Evolutionary conservation across 2,797 vertebrate species (phyloP).

Genomic region (Remorina albescens): DNA sequence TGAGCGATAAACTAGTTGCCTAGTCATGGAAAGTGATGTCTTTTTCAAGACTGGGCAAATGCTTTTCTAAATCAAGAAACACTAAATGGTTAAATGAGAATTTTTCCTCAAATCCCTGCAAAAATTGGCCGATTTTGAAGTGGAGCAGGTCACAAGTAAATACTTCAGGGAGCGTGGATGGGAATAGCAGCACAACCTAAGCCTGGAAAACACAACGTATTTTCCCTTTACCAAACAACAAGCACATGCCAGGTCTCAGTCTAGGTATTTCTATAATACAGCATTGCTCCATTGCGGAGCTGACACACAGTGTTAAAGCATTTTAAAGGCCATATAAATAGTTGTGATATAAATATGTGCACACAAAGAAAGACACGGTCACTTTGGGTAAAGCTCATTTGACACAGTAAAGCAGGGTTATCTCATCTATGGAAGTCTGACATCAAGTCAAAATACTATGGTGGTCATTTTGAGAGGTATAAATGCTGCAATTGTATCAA

Average conservation of each 20-base stretch:
- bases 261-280: conserved; percentile 60
- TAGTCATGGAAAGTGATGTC: background rate
- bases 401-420: conserved; percentile 54
- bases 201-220: conserved; percentile 28
- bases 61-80: no score
- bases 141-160: conserved; percentile 48
- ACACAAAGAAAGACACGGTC: conserved; percentile 44
- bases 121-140: conserved; percentile 9
- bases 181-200: conserved; percentile 67
- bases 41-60: background rate
- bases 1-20: background rate
- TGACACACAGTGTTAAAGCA: conserved; percentile 73
- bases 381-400: conserved; percentile 49
- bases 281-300: conserved; percentile 60
- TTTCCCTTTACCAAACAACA: conserved; percentile 1
- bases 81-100: no score
- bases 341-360: conserved; percentile 78
- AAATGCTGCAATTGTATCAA: background rate
- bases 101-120: background rate
- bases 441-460: conserved; percentile 63
- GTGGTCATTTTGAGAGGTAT: conserved; percentile 28
- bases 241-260: conserved; percentile 31
- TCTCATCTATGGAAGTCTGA: conserved; percentile 29
- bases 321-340: conserved; percentile 76
- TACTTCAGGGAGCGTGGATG: conserved; percentile 64